Evolutionary conservation across 2,797 vertebrate species (phyloP).

Genomic region (Typhlichthys subterraneus): DNA sequence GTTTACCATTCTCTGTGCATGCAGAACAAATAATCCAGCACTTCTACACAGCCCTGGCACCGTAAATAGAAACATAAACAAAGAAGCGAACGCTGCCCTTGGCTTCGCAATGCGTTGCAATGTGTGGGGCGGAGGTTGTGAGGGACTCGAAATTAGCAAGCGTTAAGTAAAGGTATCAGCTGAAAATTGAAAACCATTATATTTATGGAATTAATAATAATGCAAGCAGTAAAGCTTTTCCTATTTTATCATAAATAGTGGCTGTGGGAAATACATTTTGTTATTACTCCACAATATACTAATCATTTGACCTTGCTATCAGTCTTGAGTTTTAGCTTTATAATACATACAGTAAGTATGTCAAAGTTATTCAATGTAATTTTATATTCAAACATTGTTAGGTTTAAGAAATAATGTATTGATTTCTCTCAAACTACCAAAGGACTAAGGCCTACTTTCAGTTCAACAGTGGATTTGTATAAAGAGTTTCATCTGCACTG

Average conservation of each 20-base stretch:
- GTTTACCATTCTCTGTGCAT: too few species aligned
- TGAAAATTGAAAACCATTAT: too few species aligned
- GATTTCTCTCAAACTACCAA: slow-evolving; percentile 25
- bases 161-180: too few species aligned
- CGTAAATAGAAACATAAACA: too few species aligned
- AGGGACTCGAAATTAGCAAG: too few species aligned
- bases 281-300: background rate
- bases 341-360: background rate
- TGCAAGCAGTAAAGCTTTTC: too few species aligned
- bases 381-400: slow-evolving; percentile 10
- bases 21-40: too few species aligned
- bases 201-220: too few species aligned
- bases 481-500: slow-evolving; percentile 46
- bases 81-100: too few species aligned
- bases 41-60: too few species aligned
- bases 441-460: slow-evolving; percentile 19
- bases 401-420: slow-evolving; percentile 39
- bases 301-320: slow-evolving; percentile 2
- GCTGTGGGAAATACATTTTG: background rate
- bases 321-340: background rate
- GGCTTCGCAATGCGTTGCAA: too few species aligned
- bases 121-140: too few species aligned
- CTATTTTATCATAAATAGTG: background rate
- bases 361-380: slow-evolving; percentile 2
- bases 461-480: slow-evolving; percentile 23